Evolutionary conservation across 2,113 vertebrate genomes (phyloP).

Genomic region (Todiramphus chloris): DNA sequence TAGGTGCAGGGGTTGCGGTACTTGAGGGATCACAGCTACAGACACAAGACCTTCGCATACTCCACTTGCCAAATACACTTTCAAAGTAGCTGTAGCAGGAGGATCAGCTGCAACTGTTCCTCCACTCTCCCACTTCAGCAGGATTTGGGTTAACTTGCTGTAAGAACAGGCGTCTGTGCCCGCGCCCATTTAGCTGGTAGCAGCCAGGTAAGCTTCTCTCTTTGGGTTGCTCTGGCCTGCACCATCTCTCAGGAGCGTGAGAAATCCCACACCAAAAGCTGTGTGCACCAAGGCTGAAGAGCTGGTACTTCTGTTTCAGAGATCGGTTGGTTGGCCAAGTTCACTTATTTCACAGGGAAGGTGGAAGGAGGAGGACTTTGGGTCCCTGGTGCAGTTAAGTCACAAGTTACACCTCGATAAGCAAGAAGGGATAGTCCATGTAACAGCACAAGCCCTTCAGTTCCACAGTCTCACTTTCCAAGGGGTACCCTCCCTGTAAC

Average conservation of each 20-base stretch:
- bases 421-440: fast-evolving
- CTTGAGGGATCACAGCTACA: background rate
- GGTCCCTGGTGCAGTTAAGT: background rate
- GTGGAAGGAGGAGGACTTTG: background rate
- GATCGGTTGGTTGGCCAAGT: fast-evolving
- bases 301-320: fast-evolving
- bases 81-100: background rate
- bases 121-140: background rate
- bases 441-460: fast-evolving
- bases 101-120: fast-evolving
- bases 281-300: background rate
- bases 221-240: background rate
- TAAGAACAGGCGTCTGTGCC: fast-evolving
- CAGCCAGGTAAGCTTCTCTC: fast-evolving
- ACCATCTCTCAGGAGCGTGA: background rate
- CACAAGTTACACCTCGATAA: background rate
- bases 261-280: fast-evolving
- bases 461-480: background rate
- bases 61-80: background rate
- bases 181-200: fast-evolving
- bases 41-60: no score
- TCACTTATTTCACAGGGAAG: fast-evolving
- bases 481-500: background rate
- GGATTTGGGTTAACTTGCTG: background rate
- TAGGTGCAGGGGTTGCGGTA: fast-evolving